phyloP scores from a whole-genome alignment of 2,113 vertebrate genomes.

The human region GRCh38 chr16:7366001-7366500 shows the following conservation, averaged over 20 bases:
- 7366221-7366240: conserved; percentile 31
- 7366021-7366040: not conserved
- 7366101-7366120: not conserved
- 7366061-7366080: not conserved
- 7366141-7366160: not conserved
- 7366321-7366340: conserved; percentile 69
- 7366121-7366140: not conserved
- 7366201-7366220: not conserved
- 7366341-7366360: conserved; percentile 63
- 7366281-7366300: conserved; percentile 75
- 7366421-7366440: conserved; percentile 11
- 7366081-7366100: not conserved
- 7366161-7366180: not conserved
- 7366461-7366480: not conserved
- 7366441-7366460: not conserved
- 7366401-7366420: not conserved
- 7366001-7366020: not conserved
- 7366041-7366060: not conserved
- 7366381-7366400: conserved; percentile 61
- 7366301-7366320: conserved; percentile 77
- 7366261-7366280: conserved; percentile 57
- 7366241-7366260: conserved; percentile 56
- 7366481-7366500: not conserved
- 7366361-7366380: conserved; percentile 69
- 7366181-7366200: not conserved